These are phyloP conservation scores for Argynnis bischoffii DNA, from an alignment of 2,888 invertebrate genomes.

Conservation along the genomic window DNA sequence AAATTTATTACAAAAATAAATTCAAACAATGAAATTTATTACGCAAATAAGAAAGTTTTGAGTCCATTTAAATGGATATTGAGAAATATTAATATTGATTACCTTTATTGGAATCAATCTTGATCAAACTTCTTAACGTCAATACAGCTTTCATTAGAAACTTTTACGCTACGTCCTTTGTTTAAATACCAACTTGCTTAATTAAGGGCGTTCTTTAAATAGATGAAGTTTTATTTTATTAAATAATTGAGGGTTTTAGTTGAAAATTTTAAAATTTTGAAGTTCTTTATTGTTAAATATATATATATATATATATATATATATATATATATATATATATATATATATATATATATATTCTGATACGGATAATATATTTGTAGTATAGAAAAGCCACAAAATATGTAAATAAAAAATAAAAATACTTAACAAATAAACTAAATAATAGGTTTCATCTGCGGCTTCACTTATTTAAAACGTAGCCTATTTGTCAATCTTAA, in stretches of 20 bases:
- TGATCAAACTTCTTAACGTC: constrained; percentile 41
- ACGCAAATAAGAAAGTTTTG: constrained; percentile 11
- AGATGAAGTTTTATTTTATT: constrained; percentile 46
- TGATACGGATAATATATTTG: no score
- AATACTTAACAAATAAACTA: no score
- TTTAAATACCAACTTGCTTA: constrained; percentile 44
- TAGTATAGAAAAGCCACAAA: no score
- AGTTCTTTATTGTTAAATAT: constrained; percentile 1
- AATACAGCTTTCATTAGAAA: constrained; percentile 49
- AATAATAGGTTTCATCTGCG: no score
- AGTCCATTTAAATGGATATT: constrained; percentile 34
- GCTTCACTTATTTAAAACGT: no score
- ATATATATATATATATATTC: no score
- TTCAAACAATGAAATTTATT: constrained; percentile 9
- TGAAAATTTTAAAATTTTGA: constrained; percentile 9
- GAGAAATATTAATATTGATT: constrained; percentile 34
- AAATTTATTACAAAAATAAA: not conserved
- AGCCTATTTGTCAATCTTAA: no score
- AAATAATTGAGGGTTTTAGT: constrained; percentile 33
- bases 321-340: no score
- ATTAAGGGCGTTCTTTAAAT: constrained; percentile 42
- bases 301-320: no score
- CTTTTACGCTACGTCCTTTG: constrained; percentile 45
- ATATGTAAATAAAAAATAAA: no score
- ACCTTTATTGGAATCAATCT: constrained; percentile 45